Percentiles rank a stretch among this genome's conserved stretches.
phyloP scores from a whole-genome alignment of 2,797 vertebrate genomes.

The Emydoidea blandingii region DNA sequence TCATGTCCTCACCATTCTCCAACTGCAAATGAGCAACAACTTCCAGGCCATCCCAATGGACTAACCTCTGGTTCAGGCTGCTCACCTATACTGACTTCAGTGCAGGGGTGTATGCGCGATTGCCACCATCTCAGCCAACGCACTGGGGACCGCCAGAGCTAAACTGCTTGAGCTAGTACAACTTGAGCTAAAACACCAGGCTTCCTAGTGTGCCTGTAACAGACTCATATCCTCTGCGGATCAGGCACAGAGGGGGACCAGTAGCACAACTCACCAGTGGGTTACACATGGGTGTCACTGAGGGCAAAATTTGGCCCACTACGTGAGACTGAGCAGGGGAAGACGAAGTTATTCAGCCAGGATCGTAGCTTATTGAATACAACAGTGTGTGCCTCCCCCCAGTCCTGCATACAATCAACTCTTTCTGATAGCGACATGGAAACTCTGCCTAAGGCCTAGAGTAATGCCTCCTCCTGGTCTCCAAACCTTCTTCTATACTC shows the following conservation, averaged over 20 bases:
- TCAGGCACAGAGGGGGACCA: background rate
- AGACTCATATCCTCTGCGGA: fast-evolving
- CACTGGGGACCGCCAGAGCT: background rate
- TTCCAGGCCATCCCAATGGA: background rate
- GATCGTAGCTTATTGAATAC: background rate
- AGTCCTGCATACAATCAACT: background rate
- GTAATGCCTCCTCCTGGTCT: background rate
- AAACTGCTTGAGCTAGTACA: background rate
- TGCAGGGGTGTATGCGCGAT: fast-evolving
- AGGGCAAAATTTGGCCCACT: background rate
- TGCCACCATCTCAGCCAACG: background rate
- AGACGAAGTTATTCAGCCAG: background rate
- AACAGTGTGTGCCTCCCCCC: background rate
- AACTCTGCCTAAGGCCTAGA: fast-evolving
- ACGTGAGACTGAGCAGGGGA: background rate
- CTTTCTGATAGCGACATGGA: background rate
- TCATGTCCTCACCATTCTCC: background rate
- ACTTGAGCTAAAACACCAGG: background rate
- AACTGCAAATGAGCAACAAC: fast-evolving
- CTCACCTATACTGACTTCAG: background rate
- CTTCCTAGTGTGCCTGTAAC: background rate
- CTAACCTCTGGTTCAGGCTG: background rate
- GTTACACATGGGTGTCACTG: background rate
- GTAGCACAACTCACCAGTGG: background rate
- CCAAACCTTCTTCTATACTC: background rate